phyloP scores from a whole-genome alignment of 2,888 invertebrate species.

The Ophonus ardosiacus region DNA sequence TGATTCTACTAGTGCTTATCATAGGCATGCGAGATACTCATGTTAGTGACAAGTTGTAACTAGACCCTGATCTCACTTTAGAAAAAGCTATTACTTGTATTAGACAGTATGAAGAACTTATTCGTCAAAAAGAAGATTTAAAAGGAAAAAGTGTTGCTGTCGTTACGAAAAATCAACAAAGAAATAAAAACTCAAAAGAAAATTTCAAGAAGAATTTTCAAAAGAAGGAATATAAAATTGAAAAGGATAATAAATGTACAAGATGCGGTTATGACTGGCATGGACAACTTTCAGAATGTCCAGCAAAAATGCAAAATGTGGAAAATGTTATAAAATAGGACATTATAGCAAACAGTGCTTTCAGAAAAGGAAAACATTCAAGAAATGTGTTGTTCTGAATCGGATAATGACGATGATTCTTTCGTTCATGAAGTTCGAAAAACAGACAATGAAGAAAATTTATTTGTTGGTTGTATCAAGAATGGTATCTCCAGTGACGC shows the following conservation, averaged over 20 bases:
- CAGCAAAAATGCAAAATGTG: constrained; percentile 6
- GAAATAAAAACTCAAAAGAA: neutral
- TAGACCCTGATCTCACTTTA: neutral
- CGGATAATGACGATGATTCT: neutral
- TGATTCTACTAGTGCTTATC: no score
- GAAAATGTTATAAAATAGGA: neutral
- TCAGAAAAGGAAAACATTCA: neutral
- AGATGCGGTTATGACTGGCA: neutral
- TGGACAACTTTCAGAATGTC: neutral
- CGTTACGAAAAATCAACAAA: neutral
- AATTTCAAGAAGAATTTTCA: neutral
- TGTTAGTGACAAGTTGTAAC: neutral
- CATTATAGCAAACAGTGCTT: constrained; percentile 1
- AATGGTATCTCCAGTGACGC: neutral
- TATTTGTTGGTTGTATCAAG: neutral
- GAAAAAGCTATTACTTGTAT: neutral
- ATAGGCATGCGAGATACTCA: neutral
- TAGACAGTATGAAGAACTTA: constrained; percentile 1
- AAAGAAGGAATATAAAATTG: neutral
- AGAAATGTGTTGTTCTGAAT: neutral
- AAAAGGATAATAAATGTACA: neutral
- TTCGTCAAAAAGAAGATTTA: neutral
- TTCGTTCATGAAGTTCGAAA: neutral
- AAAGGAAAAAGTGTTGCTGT: no score
- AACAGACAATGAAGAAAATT: neutral